Percentiles rank a stretch among this genome's conserved stretches.
Conservation (phyloP, 2,797 vertebrate species). For the Tinamus major region DNA sequence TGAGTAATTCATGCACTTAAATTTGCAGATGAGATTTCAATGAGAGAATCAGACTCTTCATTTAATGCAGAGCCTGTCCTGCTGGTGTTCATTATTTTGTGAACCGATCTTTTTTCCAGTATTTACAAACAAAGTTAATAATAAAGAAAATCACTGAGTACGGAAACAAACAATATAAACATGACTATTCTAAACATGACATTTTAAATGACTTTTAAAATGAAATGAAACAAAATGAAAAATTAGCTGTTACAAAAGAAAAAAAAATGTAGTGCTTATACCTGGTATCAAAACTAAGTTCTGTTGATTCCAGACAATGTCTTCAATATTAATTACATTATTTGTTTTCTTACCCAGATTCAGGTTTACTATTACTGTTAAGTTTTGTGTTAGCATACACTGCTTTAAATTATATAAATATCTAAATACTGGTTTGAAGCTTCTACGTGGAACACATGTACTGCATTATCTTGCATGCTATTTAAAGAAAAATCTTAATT, state of each 20-base stretch:
- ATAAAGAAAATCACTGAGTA: neutral
- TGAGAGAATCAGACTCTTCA: neutral
- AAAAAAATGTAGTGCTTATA: neutral
- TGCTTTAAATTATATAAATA: slow-evolving; percentile 63
- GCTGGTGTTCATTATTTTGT: neutral
- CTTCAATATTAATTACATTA: slow-evolving; percentile 6
- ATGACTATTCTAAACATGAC: neutral
- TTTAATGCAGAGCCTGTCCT: neutral
- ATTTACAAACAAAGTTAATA: neutral
- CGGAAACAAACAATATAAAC: neutral
- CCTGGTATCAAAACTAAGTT: slow-evolving; percentile 28
- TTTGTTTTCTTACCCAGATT: slow-evolving; percentile 54
- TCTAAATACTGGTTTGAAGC: slow-evolving; percentile 56
- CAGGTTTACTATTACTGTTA: slow-evolving; percentile 44
- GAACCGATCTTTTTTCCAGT: neutral
- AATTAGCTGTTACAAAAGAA: neutral
- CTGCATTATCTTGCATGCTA: slow-evolving; percentile 39
- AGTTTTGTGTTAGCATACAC: slow-evolving; percentile 35
- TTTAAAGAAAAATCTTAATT: slow-evolving; percentile 63
- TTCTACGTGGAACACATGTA: slow-evolving; percentile 52
- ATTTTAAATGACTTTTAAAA: neutral
- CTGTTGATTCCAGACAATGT: slow-evolving; percentile 25
- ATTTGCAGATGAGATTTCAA: neutral
- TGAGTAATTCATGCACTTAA: neutral
- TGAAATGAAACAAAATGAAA: neutral